Evolutionary conservation across 2,797 vertebrate species (phyloP), one percentile per base, ranked within the genome.

Genomic region (Arnoldichthys spilopterus): DNA sequence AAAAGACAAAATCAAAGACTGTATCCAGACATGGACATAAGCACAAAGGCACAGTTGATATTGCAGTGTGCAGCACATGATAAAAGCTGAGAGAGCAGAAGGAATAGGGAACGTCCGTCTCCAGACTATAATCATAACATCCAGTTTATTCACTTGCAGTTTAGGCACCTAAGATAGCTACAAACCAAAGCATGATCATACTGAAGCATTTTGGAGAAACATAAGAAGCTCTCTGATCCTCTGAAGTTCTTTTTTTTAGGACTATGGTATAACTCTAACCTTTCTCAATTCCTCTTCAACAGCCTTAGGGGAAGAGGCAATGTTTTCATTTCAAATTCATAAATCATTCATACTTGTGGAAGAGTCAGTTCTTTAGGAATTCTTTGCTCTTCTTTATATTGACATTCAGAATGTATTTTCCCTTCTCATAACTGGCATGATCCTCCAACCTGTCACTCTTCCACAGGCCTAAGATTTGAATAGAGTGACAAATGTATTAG

Each of bases 241-340:
- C 49, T 34, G 49, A 82, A 80, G 73, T 49, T 11, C 43, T 70
- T 61, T 54, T 34, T 68, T 68, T 68, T 2, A 28, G 69, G 47
- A 49, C 61, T 16, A 43, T 28, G 71, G 64, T 62, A 49, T 62
- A 69, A 67, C 63, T 59, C 66, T 24, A 71, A 37, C 69, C 68
- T 28, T 82, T 82, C 78, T 80, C 71, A 63, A 83, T 67, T 53
- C 64, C 59, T 74, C 61, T 72, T 78, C 67, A 3, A 32, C 26
- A 58, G 61, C 81, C 76, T 79, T 16, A 34, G 37, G 75, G 75
- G 69, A 77, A 74, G 66, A 80, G 72, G 75, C 24, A 24, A 72
- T 76, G 73, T 85, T 83, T 80, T 83, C 72, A 85, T 85, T 85
- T 85, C 64, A 85, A 67, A 83, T 83, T 79, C 72, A 85, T 85